phyloP scores from a whole-genome alignment of 2,113 vertebrate species.

The Meriones unguiculatus region DNA sequence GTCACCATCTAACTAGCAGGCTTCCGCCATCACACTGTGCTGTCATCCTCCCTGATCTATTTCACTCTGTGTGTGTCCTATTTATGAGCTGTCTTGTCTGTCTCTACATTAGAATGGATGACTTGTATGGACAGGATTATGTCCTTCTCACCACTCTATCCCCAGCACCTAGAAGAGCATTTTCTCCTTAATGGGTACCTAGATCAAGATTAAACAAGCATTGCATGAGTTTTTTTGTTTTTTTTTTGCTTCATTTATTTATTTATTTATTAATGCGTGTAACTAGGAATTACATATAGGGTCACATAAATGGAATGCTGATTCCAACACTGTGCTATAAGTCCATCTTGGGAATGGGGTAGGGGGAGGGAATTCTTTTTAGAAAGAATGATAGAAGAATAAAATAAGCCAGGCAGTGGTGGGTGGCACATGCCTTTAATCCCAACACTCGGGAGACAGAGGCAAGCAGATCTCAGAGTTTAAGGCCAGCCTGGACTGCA shows the following conservation, averaged over 20 bases:
- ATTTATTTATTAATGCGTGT: not conserved
- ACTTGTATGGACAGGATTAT: accelerated
- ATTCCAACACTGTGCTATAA: not conserved
- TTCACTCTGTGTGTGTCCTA: not conserved
- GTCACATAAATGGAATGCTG: not conserved
- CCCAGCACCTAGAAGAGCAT: not conserved
- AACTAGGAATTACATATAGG: not conserved
- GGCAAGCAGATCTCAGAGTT: not conserved
- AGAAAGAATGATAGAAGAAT: not conserved
- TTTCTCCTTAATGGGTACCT: not conserved
- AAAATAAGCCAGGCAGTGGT: not conserved
- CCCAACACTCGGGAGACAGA: not conserved
- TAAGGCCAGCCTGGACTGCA: not conserved
- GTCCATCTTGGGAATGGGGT: not conserved
- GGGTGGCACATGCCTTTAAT: not conserved
- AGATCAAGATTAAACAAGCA: not conserved
- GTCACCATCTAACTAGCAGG: not conserved
- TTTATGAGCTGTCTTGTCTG: not conserved
- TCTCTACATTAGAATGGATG: not conserved
- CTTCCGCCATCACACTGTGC: not conserved
- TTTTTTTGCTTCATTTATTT: not conserved
- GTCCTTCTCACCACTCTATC: not conserved
- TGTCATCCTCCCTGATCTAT: not conserved
- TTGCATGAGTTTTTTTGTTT: too few relatives aligned
- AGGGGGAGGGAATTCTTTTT: not conserved